Base-by-base conservation (phyloP, 2,797 vertebrate genomes). In the Nannoperca australis region DNA sequence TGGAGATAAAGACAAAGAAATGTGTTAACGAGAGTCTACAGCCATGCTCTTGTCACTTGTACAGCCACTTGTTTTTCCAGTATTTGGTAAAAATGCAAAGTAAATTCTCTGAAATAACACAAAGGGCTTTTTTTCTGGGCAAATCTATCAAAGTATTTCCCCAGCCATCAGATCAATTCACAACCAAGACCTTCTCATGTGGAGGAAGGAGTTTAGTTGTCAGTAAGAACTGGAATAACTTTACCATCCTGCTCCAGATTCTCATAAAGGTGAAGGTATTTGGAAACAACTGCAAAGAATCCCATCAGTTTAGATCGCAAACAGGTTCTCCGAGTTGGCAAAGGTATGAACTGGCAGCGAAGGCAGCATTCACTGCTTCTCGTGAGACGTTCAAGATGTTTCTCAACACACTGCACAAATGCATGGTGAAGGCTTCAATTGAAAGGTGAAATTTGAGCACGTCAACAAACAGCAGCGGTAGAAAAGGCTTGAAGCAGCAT, bases 341-440 rank as follows among this genome's bases (percentile, higher is more conserved):
- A 59, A 40, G 4, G 32, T 17, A 7, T 3, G 1, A 65, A 34
- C 24, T 73, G 69, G 60, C 76, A 54, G 62, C 7, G 3, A 53
- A 45, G 53, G 64, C 17, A 15, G 32, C 40, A 20, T 51, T 63
- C 40, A 47, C 13, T 32, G 44, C 53, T 30, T 59, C 18, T 53
- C 30, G 11, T 36, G 27, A 68, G 59, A 70, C 55, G 63, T 73
- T 69, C 30, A 20, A 69, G 59, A 70, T 62, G 66, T 75, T 62
- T 65, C 73, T 44, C 30, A 61, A 53, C 32, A 8, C 5, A 22
- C 30, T 30, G 38, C 45, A 56, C 50, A 24, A 34, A 45, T 55
- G 53, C 34, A 56, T 1, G 7, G 18, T 4, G 61, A 73, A 38
- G 24, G 54, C 22, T 71, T 68, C 30, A 51, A 40, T 8, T 56